Conservation (phyloP, 2,113 vertebrate species). For the Manacus vitellinus region DNA sequence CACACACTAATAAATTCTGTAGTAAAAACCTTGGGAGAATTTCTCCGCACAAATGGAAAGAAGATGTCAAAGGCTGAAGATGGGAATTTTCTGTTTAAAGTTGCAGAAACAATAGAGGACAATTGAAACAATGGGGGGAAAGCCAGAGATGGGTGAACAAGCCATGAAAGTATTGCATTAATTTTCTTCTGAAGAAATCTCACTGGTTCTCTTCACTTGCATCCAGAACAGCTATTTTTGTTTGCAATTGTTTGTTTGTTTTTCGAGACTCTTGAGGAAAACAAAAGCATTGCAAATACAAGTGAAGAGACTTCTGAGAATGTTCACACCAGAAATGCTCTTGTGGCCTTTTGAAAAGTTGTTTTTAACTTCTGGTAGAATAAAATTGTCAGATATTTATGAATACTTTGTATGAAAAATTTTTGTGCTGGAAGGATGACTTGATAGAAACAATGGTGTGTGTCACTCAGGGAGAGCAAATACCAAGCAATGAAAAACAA, state of each 20-base stretch:
- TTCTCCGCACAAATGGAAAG: constrained; percentile 48
- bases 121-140: neutral
- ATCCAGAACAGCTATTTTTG: neutral
- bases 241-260: neutral
- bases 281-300: neutral
- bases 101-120: neutral
- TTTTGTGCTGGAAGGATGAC: neutral
- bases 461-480: neutral
- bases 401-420: neutral
- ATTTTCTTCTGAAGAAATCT: neutral
- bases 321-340: neutral
- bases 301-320: neutral
- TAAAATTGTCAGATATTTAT: neutral
- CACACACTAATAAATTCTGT: constrained; percentile 17
- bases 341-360: neutral
- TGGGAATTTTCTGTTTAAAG: constrained; percentile 31
- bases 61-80: constrained; percentile 41
- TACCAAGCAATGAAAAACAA: neutral
- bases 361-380: neutral
- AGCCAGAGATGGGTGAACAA: constrained; percentile 7
- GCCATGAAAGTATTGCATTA: neutral
- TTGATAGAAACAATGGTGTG: neutral
- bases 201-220: neutral
- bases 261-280: neutral
- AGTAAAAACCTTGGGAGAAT: constrained; percentile 28